phyloP scores from a whole-genome alignment of 1,140 invertebrate genomes.

The Penaeus chinensis region DNA sequence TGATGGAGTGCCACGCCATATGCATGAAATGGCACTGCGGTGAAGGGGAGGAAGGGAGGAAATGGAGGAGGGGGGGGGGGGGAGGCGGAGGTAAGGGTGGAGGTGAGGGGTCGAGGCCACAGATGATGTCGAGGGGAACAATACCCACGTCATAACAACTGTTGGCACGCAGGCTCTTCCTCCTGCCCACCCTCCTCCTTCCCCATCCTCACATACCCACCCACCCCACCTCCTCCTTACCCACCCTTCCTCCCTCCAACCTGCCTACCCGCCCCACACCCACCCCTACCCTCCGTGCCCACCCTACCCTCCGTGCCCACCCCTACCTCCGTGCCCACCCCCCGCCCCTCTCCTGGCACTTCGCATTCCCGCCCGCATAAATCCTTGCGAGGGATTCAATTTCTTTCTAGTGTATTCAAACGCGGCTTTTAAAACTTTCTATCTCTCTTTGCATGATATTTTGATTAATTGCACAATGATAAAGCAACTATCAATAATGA shows the following conservation, averaged over 20 bases:
- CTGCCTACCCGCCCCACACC: no score
- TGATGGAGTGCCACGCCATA: constrained; percentile 27
- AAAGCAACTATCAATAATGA: no score
- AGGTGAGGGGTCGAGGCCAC: constrained; percentile 19
- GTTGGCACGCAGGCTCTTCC: constrained; percentile 33
- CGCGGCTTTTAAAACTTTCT: no score
- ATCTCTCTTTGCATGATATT: no score
- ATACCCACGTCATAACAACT: constrained; percentile 48
- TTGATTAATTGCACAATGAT: no score
- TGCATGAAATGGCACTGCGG: constrained; percentile 19
- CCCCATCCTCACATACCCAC: not conserved
- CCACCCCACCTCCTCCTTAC: not conserved
- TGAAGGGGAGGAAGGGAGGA: constrained; percentile 5
- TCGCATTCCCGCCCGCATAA: no score
- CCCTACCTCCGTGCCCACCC: no score
- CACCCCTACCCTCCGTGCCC: no score
- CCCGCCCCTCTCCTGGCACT: no score
- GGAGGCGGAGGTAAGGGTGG: not conserved
- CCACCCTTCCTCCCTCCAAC: no score
- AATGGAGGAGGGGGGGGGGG: not conserved
- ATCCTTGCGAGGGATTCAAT: no score
- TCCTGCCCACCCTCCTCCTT: not conserved
- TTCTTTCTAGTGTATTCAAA: no score
- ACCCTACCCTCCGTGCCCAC: not conserved
- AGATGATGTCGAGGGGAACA: constrained; percentile 44